Evolutionary conservation across 2,113 vertebrate genomes (phyloP), one percentile per base, ranked within the genome.

Genomic region (Mesocricetus auratus): DNA sequence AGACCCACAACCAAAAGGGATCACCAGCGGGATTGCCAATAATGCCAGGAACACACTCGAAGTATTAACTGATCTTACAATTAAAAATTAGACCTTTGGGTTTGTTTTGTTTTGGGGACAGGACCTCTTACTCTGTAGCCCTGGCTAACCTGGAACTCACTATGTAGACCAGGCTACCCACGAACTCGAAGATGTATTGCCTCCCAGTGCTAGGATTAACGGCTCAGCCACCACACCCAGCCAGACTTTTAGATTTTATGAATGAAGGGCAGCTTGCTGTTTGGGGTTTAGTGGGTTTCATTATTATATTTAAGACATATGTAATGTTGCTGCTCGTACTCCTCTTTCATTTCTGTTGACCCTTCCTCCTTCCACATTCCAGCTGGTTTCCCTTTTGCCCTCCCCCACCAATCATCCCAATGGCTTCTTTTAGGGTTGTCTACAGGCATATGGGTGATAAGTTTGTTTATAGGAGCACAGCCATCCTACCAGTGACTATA

Each of bases 381-480:
- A 45, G 42, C 39, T 75, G 73, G 9, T 31, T 47, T 77, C 29
- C 45, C 74, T 77, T 31, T 16, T 47, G 12, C 74, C n/a, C n/a
- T n/a, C n/a, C n/a, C n/a, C n/a, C n/a, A n/a, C n/a, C n/a, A n/a
- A n/a, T 50, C 82, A 95, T 39, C 74, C 93, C 68, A 79, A 22
- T 85, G 81, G 87, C 88, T 12, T 42, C 90, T 88, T 92, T 82
- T 29, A 90, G 89, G 21, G 9, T 75, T 94, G 9, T 45, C 68
- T 33, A 62, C n/a, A 42, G 33, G 56, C n/a, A 83, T 24, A 62
- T 24, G 56, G 81, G 58, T 62, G 56, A 79, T 78, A 15, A 15
- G 45, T 36, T 56, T 82, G 36, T 39, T 60, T 39, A 58, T 11
- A 82, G 53, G 22, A 82, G 36, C 11, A 39, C 39, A 22, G n/a